These are phyloP conservation scores for Lagria hirta DNA, from an alignment of 2,888 invertebrate species.

Conservation along the genomic window DNA sequence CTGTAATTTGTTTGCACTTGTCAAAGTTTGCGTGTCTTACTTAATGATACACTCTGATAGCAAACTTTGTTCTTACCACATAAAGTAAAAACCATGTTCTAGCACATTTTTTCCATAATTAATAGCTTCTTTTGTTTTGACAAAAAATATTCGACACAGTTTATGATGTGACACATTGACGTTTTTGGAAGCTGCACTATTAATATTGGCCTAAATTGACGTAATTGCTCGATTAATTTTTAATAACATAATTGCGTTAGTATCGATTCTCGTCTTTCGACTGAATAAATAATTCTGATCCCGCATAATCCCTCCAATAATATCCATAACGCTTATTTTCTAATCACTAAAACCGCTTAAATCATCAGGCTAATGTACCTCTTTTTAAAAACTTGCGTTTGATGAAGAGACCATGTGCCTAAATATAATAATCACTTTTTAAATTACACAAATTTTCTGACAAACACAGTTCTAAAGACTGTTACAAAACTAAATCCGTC, in stretches of 20 bases:
- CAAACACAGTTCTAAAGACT: no score
- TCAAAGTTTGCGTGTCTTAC: slow-evolving; percentile 24
- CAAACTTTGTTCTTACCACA: slow-evolving; percentile 12
- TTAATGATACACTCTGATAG: slow-evolving; percentile 22
- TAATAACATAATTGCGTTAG: slow-evolving; percentile 21
- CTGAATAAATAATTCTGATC: slow-evolving; percentile 23
- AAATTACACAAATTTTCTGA: no score
- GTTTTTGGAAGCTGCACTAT: slow-evolving; percentile 18
- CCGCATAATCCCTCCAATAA: slow-evolving; percentile 20
- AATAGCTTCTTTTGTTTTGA: slow-evolving; percentile 16
- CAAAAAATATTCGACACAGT: no score
- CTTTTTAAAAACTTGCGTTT: neutral
- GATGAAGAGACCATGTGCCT: no score
- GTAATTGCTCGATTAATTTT: slow-evolving; percentile 23
- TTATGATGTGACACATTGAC: no score
- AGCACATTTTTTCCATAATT: slow-evolving; percentile 8
- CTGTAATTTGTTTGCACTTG: slow-evolving; percentile 23
- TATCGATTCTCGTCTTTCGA: slow-evolving; percentile 20
- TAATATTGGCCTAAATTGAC: slow-evolving; percentile 16
- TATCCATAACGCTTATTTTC: slow-evolving; percentile 15
- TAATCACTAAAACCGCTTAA: no score
- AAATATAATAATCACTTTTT: no score
- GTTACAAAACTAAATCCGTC: no score
- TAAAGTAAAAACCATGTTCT: slow-evolving; percentile 10
- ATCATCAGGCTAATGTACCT: no score